Evolutionary conservation across 2,797 vertebrate genomes (phyloP).

Genomic region (Galagoides demidoff): DNA sequence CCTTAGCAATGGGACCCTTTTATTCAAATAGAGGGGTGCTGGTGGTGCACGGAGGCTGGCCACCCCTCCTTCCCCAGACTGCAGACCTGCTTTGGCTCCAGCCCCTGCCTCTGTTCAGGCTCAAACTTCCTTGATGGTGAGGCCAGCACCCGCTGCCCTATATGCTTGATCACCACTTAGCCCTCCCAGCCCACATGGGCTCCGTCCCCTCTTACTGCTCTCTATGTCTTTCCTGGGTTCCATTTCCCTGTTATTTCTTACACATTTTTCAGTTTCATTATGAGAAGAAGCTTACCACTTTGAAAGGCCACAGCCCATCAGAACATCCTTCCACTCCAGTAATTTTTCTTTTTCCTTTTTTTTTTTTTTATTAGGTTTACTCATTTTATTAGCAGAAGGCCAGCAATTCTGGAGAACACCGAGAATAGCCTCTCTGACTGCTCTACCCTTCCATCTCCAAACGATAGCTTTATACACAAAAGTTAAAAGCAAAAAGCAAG

Average conservation of each 20-base stretch:
- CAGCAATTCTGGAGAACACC: too few relatives aligned
- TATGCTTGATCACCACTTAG: background rate
- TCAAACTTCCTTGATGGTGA: background rate
- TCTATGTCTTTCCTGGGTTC: background rate
- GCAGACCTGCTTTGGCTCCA: background rate
- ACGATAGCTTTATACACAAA: too few relatives aligned
- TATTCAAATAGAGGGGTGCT: too few relatives aligned
- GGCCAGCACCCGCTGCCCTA: fast-evolving
- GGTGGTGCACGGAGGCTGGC: too few relatives aligned
- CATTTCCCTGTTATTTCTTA: background rate
- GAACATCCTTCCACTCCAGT: background rate
- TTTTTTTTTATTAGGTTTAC: background rate
- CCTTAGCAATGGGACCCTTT: too few relatives aligned
- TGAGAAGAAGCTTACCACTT: background rate
- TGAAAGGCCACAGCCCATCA: background rate
- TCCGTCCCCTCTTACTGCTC: background rate
- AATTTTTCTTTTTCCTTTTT: background rate
- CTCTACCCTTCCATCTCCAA: too few relatives aligned
- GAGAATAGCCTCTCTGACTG: too few relatives aligned
- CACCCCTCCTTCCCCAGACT: background rate
- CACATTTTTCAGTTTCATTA: background rate
- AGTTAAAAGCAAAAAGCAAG: too few relatives aligned
- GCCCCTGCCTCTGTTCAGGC: background rate
- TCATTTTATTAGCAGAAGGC: too few relatives aligned
- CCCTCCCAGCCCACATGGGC: background rate